Evolutionary conservation across 2,888 invertebrate genomes (phyloP), one percentile per base, ranked within the genome.

Genomic region (Epsilonema sp.): DNA sequence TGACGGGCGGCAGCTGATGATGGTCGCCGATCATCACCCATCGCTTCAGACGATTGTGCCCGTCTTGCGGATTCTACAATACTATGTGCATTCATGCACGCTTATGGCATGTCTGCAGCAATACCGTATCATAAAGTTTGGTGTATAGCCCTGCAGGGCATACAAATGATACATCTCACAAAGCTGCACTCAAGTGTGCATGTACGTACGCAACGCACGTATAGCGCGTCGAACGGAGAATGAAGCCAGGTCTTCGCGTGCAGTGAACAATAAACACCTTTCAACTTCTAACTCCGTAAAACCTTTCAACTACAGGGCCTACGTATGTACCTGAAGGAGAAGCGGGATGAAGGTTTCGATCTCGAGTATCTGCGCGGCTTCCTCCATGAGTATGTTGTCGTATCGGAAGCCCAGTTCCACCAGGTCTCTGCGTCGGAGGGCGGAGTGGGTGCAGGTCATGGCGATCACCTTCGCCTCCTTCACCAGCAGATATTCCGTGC

Each of bases 21-120:
- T 99, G 97, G 70, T 76, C 94, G 0, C 97, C 97, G 60, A 99
- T 99, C 97, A 99, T 99, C 58, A 99, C 92, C 94, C 97, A 99
- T 19, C 97, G 76, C 68, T 99, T 99, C 50, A 99, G 72, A 0
- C 94, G 75, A 63, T 89, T 92, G 55, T 79, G 80, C 0, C 90
- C 92, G 65, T 97, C 90, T 65, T 90, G 79, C 0, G 94, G 92
- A 69, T 94, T 94, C 72, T 72, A 53, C 16, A 37, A 40, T n/a
- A n/a, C n/a, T n/a, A n/a, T n/a, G n/a, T n/a, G n/a, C n/a, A n/a
- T n/a, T n/a, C n/a, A n/a, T n/a, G n/a, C n/a, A n/a, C n/a, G n/a
- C n/a, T n/a, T n/a, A n/a, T n/a, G n/a, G n/a, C n/a, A n/a, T n/a
- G n/a, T n/a, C n/a, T n/a, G n/a, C n/a, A n/a, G n/a, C n/a, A n/a